Percentiles rank a stretch among this genome's conserved stretches.
phyloP scores from a whole-genome alignment of 1,140 invertebrate genomes.

The Trichomalopsis sarcophagae region DNA sequence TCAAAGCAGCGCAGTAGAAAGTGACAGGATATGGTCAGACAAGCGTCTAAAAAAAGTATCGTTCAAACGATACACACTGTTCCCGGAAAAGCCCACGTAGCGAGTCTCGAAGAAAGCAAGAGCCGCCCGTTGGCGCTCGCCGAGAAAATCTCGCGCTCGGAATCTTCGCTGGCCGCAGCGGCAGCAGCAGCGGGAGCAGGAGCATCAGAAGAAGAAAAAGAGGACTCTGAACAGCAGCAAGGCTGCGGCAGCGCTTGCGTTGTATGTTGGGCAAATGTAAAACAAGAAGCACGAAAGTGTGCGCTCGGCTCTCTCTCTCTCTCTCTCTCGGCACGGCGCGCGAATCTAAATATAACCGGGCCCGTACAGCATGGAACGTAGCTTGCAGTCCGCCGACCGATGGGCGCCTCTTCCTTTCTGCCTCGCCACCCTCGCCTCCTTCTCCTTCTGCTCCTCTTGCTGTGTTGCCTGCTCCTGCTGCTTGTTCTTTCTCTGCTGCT shows the following conservation, averaged over 20 bases:
- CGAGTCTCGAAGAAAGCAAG: not conserved
- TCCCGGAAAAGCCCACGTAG: not conserved
- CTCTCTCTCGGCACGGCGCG: slow-evolving; percentile 31
- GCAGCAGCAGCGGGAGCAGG: not conserved
- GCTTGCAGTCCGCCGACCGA: slow-evolving; percentile 45
- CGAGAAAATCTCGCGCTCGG: not conserved
- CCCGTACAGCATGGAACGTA: not conserved
- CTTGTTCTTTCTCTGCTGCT: slow-evolving; percentile 41
- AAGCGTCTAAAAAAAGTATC: no score
- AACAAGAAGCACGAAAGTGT: slow-evolving; percentile 64
- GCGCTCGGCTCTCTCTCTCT: slow-evolving; percentile 35
- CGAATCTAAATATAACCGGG: slow-evolving; percentile 68
- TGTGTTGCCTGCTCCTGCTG: not conserved
- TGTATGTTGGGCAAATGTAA: slow-evolving; percentile 59
- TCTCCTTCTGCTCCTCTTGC: slow-evolving; percentile 29
- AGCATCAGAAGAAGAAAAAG: slow-evolving; percentile 36
- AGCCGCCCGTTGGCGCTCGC: not conserved
- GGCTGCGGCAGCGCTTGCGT: slow-evolving; percentile 14
- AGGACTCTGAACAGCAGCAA: not conserved
- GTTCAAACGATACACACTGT: not conserved
- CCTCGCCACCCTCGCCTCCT: slow-evolving; percentile 24
- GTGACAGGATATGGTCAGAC: no score
- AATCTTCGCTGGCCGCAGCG: not conserved
- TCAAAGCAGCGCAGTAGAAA: no score
- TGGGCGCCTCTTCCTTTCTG: slow-evolving; percentile 54